Conservation (phyloP, 2,888 invertebrate genomes). For the Lasioglossum zephyrum region DNA sequence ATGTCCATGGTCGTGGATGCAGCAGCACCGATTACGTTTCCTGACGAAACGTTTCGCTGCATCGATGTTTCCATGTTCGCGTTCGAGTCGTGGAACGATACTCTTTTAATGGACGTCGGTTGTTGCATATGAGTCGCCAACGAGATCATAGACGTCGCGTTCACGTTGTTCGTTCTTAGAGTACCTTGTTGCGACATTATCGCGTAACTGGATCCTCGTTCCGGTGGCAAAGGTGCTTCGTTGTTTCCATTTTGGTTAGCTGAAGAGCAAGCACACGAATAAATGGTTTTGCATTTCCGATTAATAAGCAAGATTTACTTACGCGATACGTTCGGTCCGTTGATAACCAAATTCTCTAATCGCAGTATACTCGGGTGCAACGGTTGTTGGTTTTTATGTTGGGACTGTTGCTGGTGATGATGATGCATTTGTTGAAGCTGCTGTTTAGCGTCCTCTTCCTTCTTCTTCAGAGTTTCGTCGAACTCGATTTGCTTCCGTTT, state of each 20-base stretch:
- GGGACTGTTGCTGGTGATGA: conserved; percentile 76
- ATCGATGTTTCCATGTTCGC: conserved; percentile 78
- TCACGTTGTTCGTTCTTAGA: conserved; percentile 82
- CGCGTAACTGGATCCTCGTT: conserved; percentile 94
- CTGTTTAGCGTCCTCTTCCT: conserved; percentile 84
- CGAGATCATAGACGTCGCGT: conserved; percentile 79
- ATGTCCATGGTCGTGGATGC: conserved; percentile 85
- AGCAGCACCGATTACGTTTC: conserved; percentile 81
- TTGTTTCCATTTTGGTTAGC: conserved; percentile 79
- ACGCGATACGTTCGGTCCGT: conserved; percentile 80
- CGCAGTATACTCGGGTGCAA: conserved; percentile 81
- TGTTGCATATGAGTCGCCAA: conserved; percentile 74
- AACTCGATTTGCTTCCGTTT: conserved; percentile 86
- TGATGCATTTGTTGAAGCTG: conserved; percentile 73
- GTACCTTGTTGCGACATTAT: conserved; percentile 90
- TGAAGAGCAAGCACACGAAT: conserved; percentile 35
- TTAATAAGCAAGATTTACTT: conserved; percentile 45
- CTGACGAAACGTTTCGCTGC: conserved; percentile 81
- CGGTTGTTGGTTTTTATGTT: conserved; percentile 72
- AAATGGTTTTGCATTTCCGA: background rate
- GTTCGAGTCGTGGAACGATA: conserved; percentile 90
- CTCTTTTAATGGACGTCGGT: conserved; percentile 87
- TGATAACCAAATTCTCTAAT: conserved; percentile 82
- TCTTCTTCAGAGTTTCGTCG: conserved; percentile 86
- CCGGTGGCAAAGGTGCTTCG: conserved; percentile 90